Conservation (phyloP, 35 echinoderm and acorn worm genomes). For the Nesometra sesokonis region DNA sequence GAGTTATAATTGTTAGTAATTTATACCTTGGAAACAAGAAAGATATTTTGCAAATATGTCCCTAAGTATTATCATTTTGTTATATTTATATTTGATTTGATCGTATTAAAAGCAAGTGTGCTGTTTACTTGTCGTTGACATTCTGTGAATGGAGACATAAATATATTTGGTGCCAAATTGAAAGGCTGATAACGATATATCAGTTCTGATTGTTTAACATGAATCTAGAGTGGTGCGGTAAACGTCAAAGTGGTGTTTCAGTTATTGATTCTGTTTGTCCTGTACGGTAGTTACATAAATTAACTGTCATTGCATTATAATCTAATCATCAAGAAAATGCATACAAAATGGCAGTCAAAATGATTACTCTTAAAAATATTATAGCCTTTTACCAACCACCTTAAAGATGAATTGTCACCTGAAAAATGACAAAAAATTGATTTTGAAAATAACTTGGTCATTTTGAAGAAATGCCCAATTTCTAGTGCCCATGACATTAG, state of each 20-base stretch:
- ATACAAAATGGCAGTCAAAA: too few species aligned
- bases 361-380: too few species aligned
- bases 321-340: too few species aligned
- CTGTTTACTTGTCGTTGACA: neutral
- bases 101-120: neutral
- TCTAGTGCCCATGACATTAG: too few species aligned
- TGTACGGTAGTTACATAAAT: too few species aligned
- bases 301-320: too few species aligned
- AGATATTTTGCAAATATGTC: neutral
- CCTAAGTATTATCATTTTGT: neutral
- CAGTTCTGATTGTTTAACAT: neutral
- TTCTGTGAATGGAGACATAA: neutral
- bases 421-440: too few species aligned
- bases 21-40: neutral
- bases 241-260: neutral
- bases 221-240: neutral
- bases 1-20: neutral
- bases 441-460: too few species aligned
- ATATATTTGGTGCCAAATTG: neutral
- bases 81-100: neutral
- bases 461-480: too few species aligned
- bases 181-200: neutral
- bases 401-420: too few species aligned
- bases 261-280: too few species aligned
- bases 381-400: too few species aligned